Percentiles rank a stretch among this genome's conserved stretches.
Conservation (phyloP, 1,140 invertebrate genomes). For the Zaprionus ornatus region DNA sequence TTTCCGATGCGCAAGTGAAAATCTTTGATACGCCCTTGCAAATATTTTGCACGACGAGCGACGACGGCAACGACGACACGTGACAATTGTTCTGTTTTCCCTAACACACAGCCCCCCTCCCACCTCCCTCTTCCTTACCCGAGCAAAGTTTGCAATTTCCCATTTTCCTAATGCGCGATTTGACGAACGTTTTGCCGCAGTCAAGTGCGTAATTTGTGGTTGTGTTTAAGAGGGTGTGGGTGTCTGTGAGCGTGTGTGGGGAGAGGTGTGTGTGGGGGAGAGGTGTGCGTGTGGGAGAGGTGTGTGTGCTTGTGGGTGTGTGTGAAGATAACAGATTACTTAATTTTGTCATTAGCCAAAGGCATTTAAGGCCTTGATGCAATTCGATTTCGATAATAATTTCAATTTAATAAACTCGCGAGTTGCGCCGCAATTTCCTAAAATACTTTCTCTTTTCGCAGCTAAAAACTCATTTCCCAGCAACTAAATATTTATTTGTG, state of each 20-base stretch:
- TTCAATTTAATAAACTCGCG: neutral
- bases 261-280: neutral
- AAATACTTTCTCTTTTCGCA: conserved; percentile 6
- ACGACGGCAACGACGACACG: conserved; percentile 52
- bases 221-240: conserved; percentile 19
- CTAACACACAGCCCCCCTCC: neutral
- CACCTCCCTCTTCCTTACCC: neutral
- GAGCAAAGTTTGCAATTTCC: conserved; percentile 56
- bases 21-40: conserved; percentile 54
- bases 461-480: conserved; percentile 39
- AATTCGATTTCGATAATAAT: neutral
- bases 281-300: neutral
- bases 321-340: conserved; percentile 50
- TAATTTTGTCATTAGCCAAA: conserved; percentile 27
- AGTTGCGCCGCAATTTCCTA: neutral
- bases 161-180: conserved; percentile 47
- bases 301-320: neutral
- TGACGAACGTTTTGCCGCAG: conserved; percentile 51
- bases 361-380: neutral
- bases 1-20: conserved; percentile 58
- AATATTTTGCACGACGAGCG: conserved; percentile 60
- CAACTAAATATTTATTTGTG: conserved; percentile 38
- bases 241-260: neutral
- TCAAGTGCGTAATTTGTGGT: conserved; percentile 78
- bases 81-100: conserved; percentile 70